Base-by-base conservation (phyloP, 2,797 vertebrate species). In the Dendrocincla fuliginosa region DNA sequence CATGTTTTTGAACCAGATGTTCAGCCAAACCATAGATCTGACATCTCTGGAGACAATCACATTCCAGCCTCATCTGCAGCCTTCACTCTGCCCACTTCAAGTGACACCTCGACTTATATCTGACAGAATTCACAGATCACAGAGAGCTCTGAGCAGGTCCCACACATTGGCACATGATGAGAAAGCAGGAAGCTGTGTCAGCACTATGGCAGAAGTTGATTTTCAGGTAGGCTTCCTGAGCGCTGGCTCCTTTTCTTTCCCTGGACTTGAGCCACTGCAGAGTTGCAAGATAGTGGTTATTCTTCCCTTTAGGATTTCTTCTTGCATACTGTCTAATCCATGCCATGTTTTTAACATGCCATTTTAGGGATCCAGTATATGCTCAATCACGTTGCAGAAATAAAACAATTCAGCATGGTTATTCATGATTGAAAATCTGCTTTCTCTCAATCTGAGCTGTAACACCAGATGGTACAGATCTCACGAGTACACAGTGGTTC, bases 21-120 rank as follows among this genome's bases (percentile, higher is more conserved):
- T 92, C 60, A 89, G 76, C 64, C 86, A 64, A 90, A 83, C 20
- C 60, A 57, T 81, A 82, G 68, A 57, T 84, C 6, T 42, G 27
- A 35, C 20, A 20, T 85, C 46, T 81, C 84, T 90, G 73, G 30
- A 80, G 65, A 39, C 46, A 74, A 41, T 87, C 52, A 42, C 30
- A 22, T 67, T 56, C 50, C 63, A 92, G 46, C 71, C 78, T 87
- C 49, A 13, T 32, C 60, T 87, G 70, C 84, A 90, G 2, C 81
- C 59, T 84, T 90, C 61, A 24, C 68, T 93, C 41, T 84, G 85
- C 90, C 84, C 67, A 61, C 93, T 79, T 61, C 16, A 25, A 94
- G 77, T 89, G 88, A 95, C 88, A 77, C 90, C 65, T 91, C 82
- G 74, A 87, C 88, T 82, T 82, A 53, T 57, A 73, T 77, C 64